Evolutionary conservation across 2,888 invertebrate species (phyloP), one percentile per base, ranked within the genome.

Genomic region (Phania funesta): DNA sequence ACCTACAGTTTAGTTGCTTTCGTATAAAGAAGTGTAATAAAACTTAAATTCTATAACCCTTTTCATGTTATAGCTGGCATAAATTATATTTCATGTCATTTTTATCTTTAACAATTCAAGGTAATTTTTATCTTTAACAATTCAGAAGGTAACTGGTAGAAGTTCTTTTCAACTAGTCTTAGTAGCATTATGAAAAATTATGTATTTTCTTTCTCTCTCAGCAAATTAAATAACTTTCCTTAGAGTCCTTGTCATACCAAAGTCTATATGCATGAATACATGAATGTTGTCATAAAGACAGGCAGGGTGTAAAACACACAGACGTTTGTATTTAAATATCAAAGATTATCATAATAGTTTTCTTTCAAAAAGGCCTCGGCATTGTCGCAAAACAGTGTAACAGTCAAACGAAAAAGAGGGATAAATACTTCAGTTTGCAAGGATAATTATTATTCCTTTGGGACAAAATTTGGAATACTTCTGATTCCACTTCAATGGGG

Each of bases 171-270:
- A 11, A 67, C 56, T 24, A 24, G 38, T 50, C 24, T 60, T 29
- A 16, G 20, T 41, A 29, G 18, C 38, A 16, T 73, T 48, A 35
- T 64, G 35, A 9, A 13, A 32, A 13, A 29, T 18, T 35, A 29
- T 3, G 13, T 26, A n/a, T 41, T 22, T 50, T 41, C 22, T 3
- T n/a, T 22, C 11, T 32, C 32, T 35, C 26, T 38, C 9, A 44
- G 24, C 8, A 32, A 56, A 64, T 54, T 65, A 38, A 48, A 75
- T 75, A 75, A 58, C 41, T 58, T 67, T 32, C 26, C 20, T 48
- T 20, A 13, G 16, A 50, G 54, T 58, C 67, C 48, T 67, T 76
- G 67, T 76, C 50, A 41, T 41, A 8, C 8, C 35, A 65, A 54
- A 50, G 20, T 50, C 26, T 26, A 4, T 20, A 20, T 8, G 4